Conservation (phyloP, 2,113 vertebrate genomes). For the Spilogale gracilis region DNA sequence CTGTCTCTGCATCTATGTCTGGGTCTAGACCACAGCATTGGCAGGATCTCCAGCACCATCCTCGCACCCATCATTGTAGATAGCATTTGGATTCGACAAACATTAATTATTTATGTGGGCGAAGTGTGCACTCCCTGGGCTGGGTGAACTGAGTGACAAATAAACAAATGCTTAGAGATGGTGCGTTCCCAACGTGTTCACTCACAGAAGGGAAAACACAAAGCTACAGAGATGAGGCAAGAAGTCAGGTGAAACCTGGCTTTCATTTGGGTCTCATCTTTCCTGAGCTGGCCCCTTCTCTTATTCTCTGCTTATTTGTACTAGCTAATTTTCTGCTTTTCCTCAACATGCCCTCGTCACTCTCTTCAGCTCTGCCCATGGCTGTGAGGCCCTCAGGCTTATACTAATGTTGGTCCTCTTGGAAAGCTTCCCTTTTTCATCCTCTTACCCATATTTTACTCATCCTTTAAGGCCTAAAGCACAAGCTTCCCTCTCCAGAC, state of each 20-base stretch:
- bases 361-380: neutral
- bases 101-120: slow-evolving; percentile 28
- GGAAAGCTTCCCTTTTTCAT: neutral
- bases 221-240: neutral
- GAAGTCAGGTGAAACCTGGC: neutral
- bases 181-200: neutral
- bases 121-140: neutral
- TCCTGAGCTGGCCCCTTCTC: neutral
- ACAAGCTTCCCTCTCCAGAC: neutral
- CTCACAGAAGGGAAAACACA: neutral
- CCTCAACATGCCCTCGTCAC: neutral
- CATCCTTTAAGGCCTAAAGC: neutral
- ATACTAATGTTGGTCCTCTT: neutral
- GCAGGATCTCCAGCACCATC: neutral
- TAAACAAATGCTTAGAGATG: slow-evolving; percentile 22
- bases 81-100: slow-evolving; percentile 57
- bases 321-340: neutral
- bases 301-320: neutral
- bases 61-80: slow-evolving; percentile 30
- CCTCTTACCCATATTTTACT: neutral
- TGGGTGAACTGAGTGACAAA: slow-evolving; percentile 37
- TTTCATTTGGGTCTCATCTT: neutral
- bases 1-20: neutral
- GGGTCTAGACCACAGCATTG: neutral
- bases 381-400: neutral